A percentile compares a stretch with the other conserved stretches of the same genome.
Evolutionary conservation across 37 sponge, comb jelly and placozoan species (phyloP).

Genomic region (Tethya wilhelma): DNA sequence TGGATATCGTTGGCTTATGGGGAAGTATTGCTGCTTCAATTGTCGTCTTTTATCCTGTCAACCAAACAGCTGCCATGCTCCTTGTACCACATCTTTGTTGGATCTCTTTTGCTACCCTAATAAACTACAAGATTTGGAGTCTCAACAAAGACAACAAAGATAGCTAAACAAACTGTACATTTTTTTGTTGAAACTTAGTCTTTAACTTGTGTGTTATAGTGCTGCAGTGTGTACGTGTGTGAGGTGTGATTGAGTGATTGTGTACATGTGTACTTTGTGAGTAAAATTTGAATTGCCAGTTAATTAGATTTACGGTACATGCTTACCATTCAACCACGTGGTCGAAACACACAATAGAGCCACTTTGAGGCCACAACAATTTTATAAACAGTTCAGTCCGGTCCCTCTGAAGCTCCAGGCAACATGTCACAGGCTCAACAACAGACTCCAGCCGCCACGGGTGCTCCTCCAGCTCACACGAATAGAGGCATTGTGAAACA

Average conservation of each 20-base stretch:
- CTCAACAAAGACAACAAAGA: not conserved
- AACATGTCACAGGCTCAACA: slow-evolving; percentile 21
- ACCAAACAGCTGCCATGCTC: slow-evolving; percentile 21
- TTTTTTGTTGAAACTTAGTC: not conserved
- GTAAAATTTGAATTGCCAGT: too few relatives aligned
- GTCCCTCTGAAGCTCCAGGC: too few relatives aligned
- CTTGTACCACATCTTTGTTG: slow-evolving; percentile 12
- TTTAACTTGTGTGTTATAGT: too few relatives aligned
- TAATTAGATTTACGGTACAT: too few relatives aligned
- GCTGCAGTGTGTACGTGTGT: too few relatives aligned
- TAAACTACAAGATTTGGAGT: slow-evolving; percentile 9
- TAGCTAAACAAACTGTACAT: not conserved
- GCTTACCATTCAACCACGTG: too few relatives aligned
- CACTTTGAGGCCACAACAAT: too few relatives aligned
- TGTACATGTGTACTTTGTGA: too few relatives aligned
- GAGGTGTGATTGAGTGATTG: too few relatives aligned
- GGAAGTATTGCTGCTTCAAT: slow-evolving; percentile 1
- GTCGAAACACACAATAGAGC: too few relatives aligned
- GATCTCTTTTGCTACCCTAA: slow-evolving; percentile 16
- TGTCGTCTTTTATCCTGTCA: slow-evolving; percentile 8
- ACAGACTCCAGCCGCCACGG: not conserved
- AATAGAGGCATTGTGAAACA: slow-evolving; percentile 58
- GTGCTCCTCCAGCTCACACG: slow-evolving; percentile 13
- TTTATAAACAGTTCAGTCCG: too few relatives aligned
- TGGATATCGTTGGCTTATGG: slow-evolving; percentile 8